Evolutionary conservation across 2,888 invertebrate species (phyloP).

Genomic region (Eilema depressum): DNA sequence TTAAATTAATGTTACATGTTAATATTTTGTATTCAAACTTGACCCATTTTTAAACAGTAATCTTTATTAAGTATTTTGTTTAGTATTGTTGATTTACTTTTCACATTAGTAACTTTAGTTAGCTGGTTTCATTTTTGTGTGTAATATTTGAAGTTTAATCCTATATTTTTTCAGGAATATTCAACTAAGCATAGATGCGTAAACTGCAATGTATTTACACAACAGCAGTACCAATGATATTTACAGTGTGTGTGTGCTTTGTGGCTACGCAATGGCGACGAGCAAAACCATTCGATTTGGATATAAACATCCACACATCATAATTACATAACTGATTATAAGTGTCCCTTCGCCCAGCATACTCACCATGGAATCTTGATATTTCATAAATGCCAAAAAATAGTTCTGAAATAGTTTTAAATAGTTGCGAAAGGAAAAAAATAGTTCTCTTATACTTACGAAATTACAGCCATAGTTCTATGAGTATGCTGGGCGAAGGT

Average conservation of each 20-base stretch:
- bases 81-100: neutral
- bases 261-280: neutral
- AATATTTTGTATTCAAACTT: neutral
- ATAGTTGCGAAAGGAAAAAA: too few species aligned
- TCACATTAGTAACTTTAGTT: neutral
- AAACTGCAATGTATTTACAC: conserved; percentile 41
- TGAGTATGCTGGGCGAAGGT: too few species aligned
- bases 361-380: too few species aligned
- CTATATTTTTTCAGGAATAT: neutral
- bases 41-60: neutral
- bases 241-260: conserved; percentile 27
- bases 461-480: too few species aligned
- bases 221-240: conserved; percentile 27
- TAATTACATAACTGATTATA: neutral
- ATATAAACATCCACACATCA: neutral
- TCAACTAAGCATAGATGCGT: conserved; percentile 19
- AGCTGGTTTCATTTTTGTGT: neutral
- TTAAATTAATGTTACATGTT: conserved; percentile 7
- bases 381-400: too few species aligned
- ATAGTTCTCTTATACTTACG: too few species aligned
- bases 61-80: conserved; percentile 1
- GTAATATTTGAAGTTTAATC: neutral
- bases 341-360: too few species aligned
- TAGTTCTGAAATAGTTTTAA: too few species aligned
- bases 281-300: conserved; percentile 5